Base-by-base conservation (phyloP, 2,113 vertebrate genomes). In the Bufo gargarizans region DNA sequence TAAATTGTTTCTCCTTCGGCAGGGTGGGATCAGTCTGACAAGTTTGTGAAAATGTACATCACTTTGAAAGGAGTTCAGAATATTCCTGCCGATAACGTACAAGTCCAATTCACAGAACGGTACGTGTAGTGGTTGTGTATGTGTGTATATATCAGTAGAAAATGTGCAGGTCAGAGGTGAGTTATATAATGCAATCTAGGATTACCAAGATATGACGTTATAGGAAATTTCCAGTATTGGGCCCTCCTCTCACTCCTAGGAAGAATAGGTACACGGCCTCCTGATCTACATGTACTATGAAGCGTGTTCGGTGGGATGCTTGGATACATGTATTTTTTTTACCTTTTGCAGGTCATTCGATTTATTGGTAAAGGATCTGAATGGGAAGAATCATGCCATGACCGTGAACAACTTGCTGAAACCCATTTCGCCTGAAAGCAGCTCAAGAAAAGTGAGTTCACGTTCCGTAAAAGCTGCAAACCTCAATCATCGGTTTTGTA, bases 1-100 rank as follows among this genome's bases (percentile, higher is more conserved):
- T 22, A 16, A 56, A 16, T 19, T 20, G 17, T 65, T 16, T 82
- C 88, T 77, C 14, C 90, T 6, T 85, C 89, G 92, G n/a, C 92
- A 99, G 98, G 96, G 14, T 99, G 98, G 98, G 98, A 99, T 94
- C 98, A 99, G 88, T 99, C 98, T 8, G 98, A 99, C 53, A 98
- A 98, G 83, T 99, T 97, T 94, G 95, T 99, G 91, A 99, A 99
- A 94, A 97, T 99, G 88, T 99, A 99, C 88, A 93, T 99, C 72
- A 97, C 97, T 20, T 91, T 99, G 91, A 96, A 93, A 91, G 96
- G 96, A 89, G 97, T 98, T 61, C 97, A 99, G 90, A 95, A 96
- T 82, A 95, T 98, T 88, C 93, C 97, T 53, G 53, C 93, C 89
- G 98, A 99, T 90, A 97, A 97, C 2, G 96, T 99, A 67, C 95